Base-by-base conservation (phyloP, 2,113 vertebrate species). In the Phaethon lepturus region DNA sequence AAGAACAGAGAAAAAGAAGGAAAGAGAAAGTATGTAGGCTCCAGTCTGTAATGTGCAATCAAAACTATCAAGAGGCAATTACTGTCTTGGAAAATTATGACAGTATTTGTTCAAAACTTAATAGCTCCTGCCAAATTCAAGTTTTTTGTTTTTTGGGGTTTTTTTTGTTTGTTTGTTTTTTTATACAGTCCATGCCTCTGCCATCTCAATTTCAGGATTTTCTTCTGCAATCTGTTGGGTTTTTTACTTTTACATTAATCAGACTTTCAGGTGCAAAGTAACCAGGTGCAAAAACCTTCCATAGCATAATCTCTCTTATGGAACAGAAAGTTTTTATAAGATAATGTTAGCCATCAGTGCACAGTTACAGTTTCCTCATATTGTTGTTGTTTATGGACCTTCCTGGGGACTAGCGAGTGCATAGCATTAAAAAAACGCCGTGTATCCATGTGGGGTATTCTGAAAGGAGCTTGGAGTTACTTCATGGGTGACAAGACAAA, bases 121-220 rank as follows among this genome's bases (percentile, higher is more conserved):
- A 47, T 59, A 60, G 4, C 6, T 75, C 6, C 44, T 35, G 11
- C 76, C 56, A 82, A 80, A 47, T 2, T 16, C 19, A 31, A 56
- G 42, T 4, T 4, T 18, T 14, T 8, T 28, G 44, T 14, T 67
- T 35, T 11, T 67, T 44, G 53, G 15, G n/a, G n/a, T n/a, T 12
- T 8, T 9, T 10, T 5, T 31, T 55, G 10, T 0, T 3, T 0
- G n/a, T 9, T 23, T 49, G 22, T 29, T 22, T 1, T 13, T 59
- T 64, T 18, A 14, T 29, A 18, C 3, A n/a, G 6, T 20, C 5
- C 3, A 15, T 25, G 4, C 52, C 13, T 64, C 49, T 66, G 7
- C 7, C 35, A 73, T 22, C 33, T 38, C n/a, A 22, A 10, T 81
- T 81, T 58, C 64, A 64, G 12, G 4, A 60, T 58, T 81, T 87